phyloP scores from a whole-genome alignment of 2,797 vertebrate species.

The Peromyscus attwateri region DNA sequence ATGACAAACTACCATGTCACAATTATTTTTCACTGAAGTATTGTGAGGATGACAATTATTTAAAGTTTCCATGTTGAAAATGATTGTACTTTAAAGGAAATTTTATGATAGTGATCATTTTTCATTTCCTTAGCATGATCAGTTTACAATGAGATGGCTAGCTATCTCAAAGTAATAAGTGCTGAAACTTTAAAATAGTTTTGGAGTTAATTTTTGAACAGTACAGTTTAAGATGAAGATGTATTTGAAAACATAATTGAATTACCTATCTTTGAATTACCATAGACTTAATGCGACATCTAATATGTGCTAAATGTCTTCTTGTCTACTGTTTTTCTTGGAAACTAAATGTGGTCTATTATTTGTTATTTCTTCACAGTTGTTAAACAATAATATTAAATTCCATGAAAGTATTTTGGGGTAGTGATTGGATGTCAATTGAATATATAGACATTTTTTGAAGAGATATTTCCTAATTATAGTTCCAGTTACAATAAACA shows the following conservation, averaged over 20 bases:
- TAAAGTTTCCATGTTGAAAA: too few species aligned
- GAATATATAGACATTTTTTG: neutral
- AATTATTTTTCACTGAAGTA: too few species aligned
- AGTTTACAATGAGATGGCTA: neutral
- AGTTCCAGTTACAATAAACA: neutral
- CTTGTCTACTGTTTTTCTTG: neutral
- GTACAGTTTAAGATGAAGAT: neutral
- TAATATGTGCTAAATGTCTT: too few species aligned
- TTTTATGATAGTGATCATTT: too few species aligned
- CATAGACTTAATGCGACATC: neutral
- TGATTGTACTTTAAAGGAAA: too few species aligned
- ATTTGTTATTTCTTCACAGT: neutral
- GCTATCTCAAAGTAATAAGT: neutral
- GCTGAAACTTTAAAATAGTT: too few species aligned
- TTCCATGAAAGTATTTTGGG: neutral
- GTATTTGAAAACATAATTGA: neutral
- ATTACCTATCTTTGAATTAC: neutral
- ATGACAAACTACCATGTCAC: too few species aligned
- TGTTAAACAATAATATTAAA: neutral
- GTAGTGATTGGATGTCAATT: neutral
- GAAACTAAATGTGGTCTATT: neutral
- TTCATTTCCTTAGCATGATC: too few species aligned
- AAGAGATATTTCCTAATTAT: neutral
- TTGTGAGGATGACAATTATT: too few species aligned
- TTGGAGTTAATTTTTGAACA: too few species aligned